Evolutionary conservation across 2,888 invertebrate genomes (phyloP), one percentile per base, ranked within the genome.

Genomic region (Capitulum mitella): DNA sequence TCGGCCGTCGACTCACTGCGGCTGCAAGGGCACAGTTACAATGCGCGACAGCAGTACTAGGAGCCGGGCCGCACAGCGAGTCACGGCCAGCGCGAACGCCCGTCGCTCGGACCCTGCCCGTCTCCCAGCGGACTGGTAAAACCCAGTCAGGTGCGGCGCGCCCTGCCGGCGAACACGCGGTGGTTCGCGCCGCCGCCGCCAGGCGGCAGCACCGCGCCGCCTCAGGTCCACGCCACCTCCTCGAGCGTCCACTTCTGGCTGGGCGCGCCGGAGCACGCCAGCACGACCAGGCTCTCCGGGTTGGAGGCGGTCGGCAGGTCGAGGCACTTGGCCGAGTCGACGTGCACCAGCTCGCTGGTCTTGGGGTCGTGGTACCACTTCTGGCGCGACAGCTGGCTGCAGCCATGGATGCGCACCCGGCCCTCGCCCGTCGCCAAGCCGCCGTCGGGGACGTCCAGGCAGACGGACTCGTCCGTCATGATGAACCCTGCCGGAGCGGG

Each of bases 401-500:
- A 93, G 34, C 91, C 90, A 86, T 91, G 90, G 85, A 93, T 91
- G 80, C 92, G 88, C 0, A 91, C 92, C 79, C 84, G 83, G 16
- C 82, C 83, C 78, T 89, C 87, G 51, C 86, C 86, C 79, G 84
- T 82, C 32, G 81, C 81, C 78, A 88, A 87, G 51, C 87, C 86
- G 79, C 85, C 86, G 80, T 89, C 88, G 0, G 90, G 90, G 37
- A 90, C 90, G 84, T 95, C 94, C 79, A 96, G 86, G 83, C 96
- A 96, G 10, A 95, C 88, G 14, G 93, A 93, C 85, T 95, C 95
- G 84, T 96, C 94, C 0, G 92, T 92, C 93, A 94, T 94, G 78
- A 95, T 87, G 80, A 88, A 89, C n/a, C 58, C 51, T 51, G 51
- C 19, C 51, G 51, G 16, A 3, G 16, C n/a, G n/a, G n/a, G n/a